Evolutionary conservation across 2,888 invertebrate genomes (phyloP), one percentile per base, ranked within the genome.

Genomic region (Stenichneumon culpator): DNA sequence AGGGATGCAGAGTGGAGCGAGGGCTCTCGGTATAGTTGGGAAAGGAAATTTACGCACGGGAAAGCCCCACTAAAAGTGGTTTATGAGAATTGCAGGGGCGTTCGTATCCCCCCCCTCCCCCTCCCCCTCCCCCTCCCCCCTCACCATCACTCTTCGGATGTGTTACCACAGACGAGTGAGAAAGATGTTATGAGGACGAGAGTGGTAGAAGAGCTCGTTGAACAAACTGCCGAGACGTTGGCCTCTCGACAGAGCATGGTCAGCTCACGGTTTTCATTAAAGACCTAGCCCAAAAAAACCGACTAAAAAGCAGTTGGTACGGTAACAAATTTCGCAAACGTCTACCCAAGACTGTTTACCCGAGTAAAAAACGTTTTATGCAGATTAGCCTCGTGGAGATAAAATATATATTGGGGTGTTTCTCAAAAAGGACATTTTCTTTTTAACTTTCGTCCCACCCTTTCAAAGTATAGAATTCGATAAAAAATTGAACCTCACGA

Each of bases 61-160:
- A 78, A 60, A 78, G 57, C 69, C 47, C 60, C 25, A 78, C 68
- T 69, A 69, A 78, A 68, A 52, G 69, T 54, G 78, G 54, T 69
- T 78, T 68, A 78, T 69, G 78, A 78, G 78, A 25, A 68, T 68
- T 54, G 22, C 67, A 14, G 67, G 52, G 36, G 67, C 54, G 19
- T 39, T 65, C 68, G 44, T 68, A 19, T n/a, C 44, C 36, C 4
- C 47, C 3, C 28, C n/a, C 50, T 25, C 39, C 9, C 19, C 6
- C n/a, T n/a, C 28, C 36, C 39, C 9, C 19, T 14, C 44, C 32
- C 9, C 36, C 11, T 73, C n/a, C 28, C 36, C 39, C 9, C 19
- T 14, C 44, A 5, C 9, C 36, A 11, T 73, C 57, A 52, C 44
- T 7, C 68, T 39, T 39, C 36, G 50, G 19, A 32, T 22, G 25